A percentile compares a stretch with the other conserved stretches of the same genome.
Evolutionary conservation across 2,113 vertebrate species (phyloP).

Genomic region (Indri indri): DNA sequence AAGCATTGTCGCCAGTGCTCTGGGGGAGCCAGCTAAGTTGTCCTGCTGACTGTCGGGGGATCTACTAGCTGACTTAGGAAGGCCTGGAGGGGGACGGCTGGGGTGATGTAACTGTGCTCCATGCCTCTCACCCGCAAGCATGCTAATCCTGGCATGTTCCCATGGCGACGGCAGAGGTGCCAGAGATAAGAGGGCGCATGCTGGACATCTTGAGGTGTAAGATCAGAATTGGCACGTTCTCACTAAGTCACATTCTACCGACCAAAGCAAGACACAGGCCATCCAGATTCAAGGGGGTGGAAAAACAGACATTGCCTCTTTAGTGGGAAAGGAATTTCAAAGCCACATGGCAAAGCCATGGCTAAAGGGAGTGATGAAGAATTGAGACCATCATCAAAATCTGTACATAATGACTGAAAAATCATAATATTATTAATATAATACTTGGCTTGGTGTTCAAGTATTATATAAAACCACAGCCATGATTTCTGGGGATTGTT

Average conservation of each 20-base stretch:
- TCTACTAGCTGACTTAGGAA: not conserved
- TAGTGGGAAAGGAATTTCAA: not conserved
- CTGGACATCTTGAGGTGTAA: not conserved
- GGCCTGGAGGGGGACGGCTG: not conserved
- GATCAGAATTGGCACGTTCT: no score
- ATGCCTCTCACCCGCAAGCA: not conserved
- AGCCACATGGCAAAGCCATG: not conserved
- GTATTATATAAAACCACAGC: not conserved
- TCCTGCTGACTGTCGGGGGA: not conserved
- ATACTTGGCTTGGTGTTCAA: not conserved
- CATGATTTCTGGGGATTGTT: not conserved
- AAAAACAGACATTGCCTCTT: not conserved
- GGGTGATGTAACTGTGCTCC: accelerated
- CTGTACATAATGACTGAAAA: not conserved
- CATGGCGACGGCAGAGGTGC: accelerated
- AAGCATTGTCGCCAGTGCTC: not conserved
- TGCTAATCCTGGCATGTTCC: no score
- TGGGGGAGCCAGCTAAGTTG: not conserved
- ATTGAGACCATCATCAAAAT: not conserved
- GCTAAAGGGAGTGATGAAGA: not conserved
- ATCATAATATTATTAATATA: not conserved
- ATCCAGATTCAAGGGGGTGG: not conserved
- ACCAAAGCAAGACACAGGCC: not conserved
- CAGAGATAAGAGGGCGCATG: not conserved
- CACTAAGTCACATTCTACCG: not conserved